Base-by-base conservation (phyloP, 2,797 vertebrate species). In the Graptemys geographica region DNA sequence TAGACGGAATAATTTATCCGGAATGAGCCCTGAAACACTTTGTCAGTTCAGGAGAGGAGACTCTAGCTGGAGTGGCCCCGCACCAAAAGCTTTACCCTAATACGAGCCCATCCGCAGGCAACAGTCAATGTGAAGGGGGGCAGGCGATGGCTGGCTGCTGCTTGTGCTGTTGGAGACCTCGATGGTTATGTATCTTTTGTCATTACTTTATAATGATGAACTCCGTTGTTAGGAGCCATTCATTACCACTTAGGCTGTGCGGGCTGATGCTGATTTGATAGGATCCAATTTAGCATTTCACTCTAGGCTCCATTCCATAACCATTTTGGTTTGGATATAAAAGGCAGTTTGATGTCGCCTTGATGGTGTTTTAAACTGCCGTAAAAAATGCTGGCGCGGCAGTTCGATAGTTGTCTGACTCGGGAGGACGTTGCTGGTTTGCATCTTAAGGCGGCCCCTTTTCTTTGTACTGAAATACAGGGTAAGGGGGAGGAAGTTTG, bases 261-360 rank as follows among this genome's bases (percentile, higher is more conserved):
- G 90, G 97, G 97, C 97, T 96, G 98, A 97, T 91, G 96, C 96
- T 96, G 98, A 97, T 97, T 98, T 98, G 98, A 98, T 98, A 96
- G 98, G 97, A 97, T 98, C 97, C 98, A 98, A 98, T 98, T 98
- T 97, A 98, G 97, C 95, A 93, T 97, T 97, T 94, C 96, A 96
- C 97, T 98, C 97, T 92, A 98, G 98, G 98, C 98, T 98, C 96
- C 85, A 87, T 97, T 98, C 98, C 98, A 98, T 79, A 93, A 92
- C 97, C 97, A 95, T 98, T 98, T 97, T 97, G 97, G 96, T 97
- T 97, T 96, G 97, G 97, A 98, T 94, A 96, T 96, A 92, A 98
- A 95, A 98, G 97, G 97, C 97, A 95, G 97, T 97, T 96, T 97
- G 98, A 98, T 96, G 97, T 96, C 13, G 95, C 96, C 97, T 98